phyloP scores from a whole-genome alignment of 2,888 invertebrate species.

The Melanchra persicariae region DNA sequence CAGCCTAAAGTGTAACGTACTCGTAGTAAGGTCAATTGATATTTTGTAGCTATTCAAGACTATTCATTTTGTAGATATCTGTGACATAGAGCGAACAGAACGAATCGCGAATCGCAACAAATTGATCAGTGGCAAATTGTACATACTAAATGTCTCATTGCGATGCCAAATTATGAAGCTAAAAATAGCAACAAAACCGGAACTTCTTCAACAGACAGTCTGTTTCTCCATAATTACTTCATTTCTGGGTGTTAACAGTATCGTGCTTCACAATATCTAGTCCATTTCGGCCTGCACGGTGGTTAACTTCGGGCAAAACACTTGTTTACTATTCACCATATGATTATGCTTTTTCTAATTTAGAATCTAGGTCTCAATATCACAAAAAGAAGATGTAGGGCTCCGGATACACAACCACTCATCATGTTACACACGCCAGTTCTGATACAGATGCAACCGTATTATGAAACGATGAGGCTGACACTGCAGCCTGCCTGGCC shows the following conservation, averaged over 20 bases:
- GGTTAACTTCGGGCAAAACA: neutral
- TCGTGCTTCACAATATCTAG: neutral
- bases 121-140: neutral
- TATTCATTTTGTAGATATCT: slow-evolving; percentile 6
- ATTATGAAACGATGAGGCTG: neutral
- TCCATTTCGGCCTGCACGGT: neutral
- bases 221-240: neutral
- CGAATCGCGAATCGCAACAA: neutral
- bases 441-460: neutral
- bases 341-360: neutral
- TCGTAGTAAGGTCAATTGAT: slow-evolving; percentile 30
- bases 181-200: neutral
- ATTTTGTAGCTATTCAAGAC: slow-evolving; percentile 17
- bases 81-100: neutral
- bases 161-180: neutral
- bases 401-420: neutral
- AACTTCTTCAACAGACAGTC: neutral
- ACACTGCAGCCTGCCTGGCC: too few species aligned
- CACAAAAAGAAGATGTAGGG: neutral
- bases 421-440: neutral
- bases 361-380: neutral
- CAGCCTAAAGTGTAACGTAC: slow-evolving; percentile 5
- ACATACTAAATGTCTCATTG: neutral
- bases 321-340: neutral
- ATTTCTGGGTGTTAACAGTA: neutral